Evolutionary conservation across 2,888 invertebrate species (phyloP), one percentile per base, ranked within the genome.

Genomic region (Nomada goodeniana): DNA sequence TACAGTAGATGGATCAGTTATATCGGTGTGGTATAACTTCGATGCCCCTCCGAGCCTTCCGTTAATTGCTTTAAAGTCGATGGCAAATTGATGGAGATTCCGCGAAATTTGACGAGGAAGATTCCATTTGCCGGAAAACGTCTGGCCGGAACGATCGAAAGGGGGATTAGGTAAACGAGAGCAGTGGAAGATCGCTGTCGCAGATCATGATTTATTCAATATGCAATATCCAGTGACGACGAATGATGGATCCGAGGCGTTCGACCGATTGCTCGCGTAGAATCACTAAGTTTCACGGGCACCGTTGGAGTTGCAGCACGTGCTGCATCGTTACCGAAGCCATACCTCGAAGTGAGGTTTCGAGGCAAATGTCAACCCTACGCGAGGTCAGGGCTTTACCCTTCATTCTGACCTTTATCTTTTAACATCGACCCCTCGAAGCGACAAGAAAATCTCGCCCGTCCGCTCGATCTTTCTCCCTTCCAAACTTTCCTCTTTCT

Each of bases 261-360:
- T 20, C 69, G 68, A 61, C 64, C 47, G 47, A 3, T 47, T 15
- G 47, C 47, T 15, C 11, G 47, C 10, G 15, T 13, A 15, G 47
- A 47, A 10, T 47, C 47, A 15, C 15, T 11, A 13, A 47, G 61
- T 57, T 65, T 70, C 50, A 55, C 44, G n/a, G 36, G 64, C 57
- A 63, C 73, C 63, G 73, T 71, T 61, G 18, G 53, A 64, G 13
- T 29, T 9, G 47, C 11, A 63, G 71, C 67, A 75, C 71, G 78
- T 53, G 76, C 57, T 60, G 63, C 50, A 44, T 10, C 63, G 55
- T 79, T 73, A 76, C 84, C 7, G 92, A 92, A 91, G 93, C 92
- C 91, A 80, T 93, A 91, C 82, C 44, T 44, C 83, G 83, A 89
- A 91, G 89, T 91, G 90, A 89, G 91, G 88, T 91, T 92, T 92